Evolutionary conservation across 2,113 vertebrate genomes (phyloP).

Genomic region (Piaya cayana): DNA sequence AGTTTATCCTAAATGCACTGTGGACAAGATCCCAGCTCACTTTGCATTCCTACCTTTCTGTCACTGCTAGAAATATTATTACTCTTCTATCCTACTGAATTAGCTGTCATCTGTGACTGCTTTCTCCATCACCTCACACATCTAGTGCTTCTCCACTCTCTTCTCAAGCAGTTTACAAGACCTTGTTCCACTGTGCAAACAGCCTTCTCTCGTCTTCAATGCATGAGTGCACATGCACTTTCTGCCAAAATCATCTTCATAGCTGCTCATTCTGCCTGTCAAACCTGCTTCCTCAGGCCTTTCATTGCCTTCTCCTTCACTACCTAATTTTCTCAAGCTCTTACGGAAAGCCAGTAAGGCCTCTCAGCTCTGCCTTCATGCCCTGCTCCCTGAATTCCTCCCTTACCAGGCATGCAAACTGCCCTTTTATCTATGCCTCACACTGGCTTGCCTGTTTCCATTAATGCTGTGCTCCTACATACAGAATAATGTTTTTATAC

Average conservation of each 20-base stretch:
- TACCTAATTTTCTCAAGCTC: neutral
- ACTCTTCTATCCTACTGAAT: neutral
- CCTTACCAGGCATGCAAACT: neutral
- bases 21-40: neutral
- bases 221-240: neutral
- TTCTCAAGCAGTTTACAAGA: slow-evolving; percentile 27
- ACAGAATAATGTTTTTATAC: neutral
- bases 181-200: neutral
- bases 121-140: neutral
- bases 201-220: neutral
- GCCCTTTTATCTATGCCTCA: neutral
- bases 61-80: slow-evolving; percentile 4
- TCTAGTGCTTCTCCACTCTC: neutral
- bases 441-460: neutral
- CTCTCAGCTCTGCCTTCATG: neutral
- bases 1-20: neutral
- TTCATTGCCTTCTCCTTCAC: neutral
- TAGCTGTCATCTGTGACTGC: neutral
- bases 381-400: neutral
- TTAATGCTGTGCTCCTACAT: neutral
- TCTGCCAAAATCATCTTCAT: neutral
- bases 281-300: neutral
- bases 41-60: neutral
- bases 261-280: neutral
- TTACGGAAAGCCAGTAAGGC: neutral